These are phyloP conservation scores for Amitus sp. DNA, from an alignment of 2,888 invertebrate species.

Conservation along the genomic window DNA sequence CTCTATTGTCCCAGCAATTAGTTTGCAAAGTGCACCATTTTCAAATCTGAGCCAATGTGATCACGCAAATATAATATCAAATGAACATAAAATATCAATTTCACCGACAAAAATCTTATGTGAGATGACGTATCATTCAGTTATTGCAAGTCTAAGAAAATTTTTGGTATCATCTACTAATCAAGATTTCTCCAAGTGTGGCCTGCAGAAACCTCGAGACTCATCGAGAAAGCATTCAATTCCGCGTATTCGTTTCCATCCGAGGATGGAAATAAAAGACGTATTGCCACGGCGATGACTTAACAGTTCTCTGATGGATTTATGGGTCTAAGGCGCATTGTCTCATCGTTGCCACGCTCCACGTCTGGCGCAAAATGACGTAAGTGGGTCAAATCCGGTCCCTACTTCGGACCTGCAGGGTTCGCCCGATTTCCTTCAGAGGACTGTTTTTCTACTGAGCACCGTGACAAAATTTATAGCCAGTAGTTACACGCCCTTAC, in stretches of 20 bases:
- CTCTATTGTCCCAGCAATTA: too few relatives aligned
- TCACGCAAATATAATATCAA: too few relatives aligned
- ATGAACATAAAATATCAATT: too few relatives aligned
- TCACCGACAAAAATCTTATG: too few relatives aligned
- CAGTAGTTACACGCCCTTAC: constrained; percentile 44
- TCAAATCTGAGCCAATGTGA: too few relatives aligned
- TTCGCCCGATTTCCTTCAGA: constrained; percentile 44
- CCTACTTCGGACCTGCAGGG: constrained; percentile 38
- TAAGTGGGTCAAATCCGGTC: constrained; percentile 54
- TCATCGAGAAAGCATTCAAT: neutral
- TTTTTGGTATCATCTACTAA: too few relatives aligned
- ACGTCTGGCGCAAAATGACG: constrained; percentile 53
- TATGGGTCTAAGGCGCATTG: constrained; percentile 56
- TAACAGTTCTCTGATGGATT: constrained; percentile 51
- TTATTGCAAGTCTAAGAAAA: too few relatives aligned
- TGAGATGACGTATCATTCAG: too few relatives aligned
- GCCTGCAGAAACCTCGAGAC: too few relatives aligned
- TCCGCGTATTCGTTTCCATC: constrained; percentile 19
- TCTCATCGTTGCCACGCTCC: constrained; percentile 47
- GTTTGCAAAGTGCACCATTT: too few relatives aligned
- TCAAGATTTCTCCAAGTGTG: too few relatives aligned
- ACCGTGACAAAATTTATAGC: constrained; percentile 51
- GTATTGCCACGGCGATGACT: constrained; percentile 32
- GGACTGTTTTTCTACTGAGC: constrained; percentile 36
- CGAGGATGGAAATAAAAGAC: constrained; percentile 28